Conservation (phyloP, 2,888 invertebrate species). For the Lissonota sp. region DNA sequence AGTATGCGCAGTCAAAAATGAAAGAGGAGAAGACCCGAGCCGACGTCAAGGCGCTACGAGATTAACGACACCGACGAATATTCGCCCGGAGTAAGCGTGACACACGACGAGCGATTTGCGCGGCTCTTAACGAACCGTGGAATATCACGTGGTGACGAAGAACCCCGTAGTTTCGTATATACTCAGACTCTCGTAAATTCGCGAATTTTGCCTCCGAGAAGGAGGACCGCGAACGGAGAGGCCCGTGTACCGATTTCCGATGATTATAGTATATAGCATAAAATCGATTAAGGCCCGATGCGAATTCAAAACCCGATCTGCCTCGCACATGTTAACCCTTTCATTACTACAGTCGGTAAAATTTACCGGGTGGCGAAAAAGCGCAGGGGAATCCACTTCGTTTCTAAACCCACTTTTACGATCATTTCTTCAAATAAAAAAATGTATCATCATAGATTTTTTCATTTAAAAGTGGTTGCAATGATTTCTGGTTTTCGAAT, state of each 20-base stretch:
- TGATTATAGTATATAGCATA: not conserved
- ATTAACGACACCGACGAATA: constrained; percentile 60
- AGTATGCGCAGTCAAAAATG: constrained; percentile 24
- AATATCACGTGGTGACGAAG: constrained; percentile 62
- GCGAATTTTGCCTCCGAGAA: constrained; percentile 25
- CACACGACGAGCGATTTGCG: constrained; percentile 62
- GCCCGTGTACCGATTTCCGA: constrained; percentile 36
- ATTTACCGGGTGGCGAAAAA: too few relatives aligned
- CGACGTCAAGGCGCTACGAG: constrained; percentile 40
- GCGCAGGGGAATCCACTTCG: too few relatives aligned
- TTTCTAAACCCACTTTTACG: too few relatives aligned
- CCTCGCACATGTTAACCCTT: too few relatives aligned
- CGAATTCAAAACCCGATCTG: not conserved
- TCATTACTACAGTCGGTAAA: too few relatives aligned
- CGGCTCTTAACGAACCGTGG: constrained; percentile 67
- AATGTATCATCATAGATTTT: too few relatives aligned
- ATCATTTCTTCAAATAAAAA: too few relatives aligned
- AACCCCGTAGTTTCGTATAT: constrained; percentile 27
- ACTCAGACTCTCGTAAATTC: constrained; percentile 60
- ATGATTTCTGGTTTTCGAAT: too few relatives aligned
- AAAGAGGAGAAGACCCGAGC: constrained; percentile 27
- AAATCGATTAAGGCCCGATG: constrained; percentile 13
- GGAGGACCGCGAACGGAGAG: not conserved
- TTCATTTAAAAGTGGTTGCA: too few relatives aligned
- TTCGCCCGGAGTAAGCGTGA: constrained; percentile 34